Conservation (phyloP, 2,113 vertebrate species). For the Pomatorhinus ruficollis region DNA sequence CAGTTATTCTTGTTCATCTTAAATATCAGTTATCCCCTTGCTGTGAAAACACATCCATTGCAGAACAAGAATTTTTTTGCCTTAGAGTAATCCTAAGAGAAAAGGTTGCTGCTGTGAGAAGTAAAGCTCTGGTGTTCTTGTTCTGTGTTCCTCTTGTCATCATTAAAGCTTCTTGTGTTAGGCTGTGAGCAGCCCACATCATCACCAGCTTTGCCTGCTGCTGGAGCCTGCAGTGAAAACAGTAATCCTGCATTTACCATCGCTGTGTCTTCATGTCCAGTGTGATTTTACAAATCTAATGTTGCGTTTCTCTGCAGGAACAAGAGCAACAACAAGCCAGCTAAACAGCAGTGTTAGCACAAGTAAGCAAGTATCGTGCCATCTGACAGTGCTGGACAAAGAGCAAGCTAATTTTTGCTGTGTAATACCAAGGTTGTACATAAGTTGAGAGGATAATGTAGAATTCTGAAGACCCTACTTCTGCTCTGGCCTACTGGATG, state of each 20-base stretch:
- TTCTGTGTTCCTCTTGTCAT: slow-evolving; percentile 1
- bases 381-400: not conserved
- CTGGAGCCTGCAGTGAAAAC: slow-evolving; percentile 26
- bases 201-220: not conserved
- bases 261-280: not conserved
- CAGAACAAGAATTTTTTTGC: not conserved
- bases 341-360: not conserved
- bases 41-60: not conserved
- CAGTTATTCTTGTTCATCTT: not conserved
- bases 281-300: slow-evolving; percentile 29
- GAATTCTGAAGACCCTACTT: not conserved
- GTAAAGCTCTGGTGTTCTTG: not conserved
- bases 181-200: not conserved
- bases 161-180: not conserved
- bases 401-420: not conserved
- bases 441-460: not conserved
- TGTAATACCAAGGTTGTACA: not conserved
- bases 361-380: not conserved
- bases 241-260: not conserved
- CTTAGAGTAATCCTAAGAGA: not conserved
- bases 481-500: not conserved
- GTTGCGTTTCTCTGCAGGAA: slow-evolving; percentile 30
- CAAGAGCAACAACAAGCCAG: not conserved
- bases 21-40: not conserved
- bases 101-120: not conserved